A percentile compares a stretch with the other conserved stretches of the same genome.
These are phyloP conservation scores for Apis mellifera DNA, from an alignment of 1,140 invertebrate species.

Conservation along the genomic window DNA sequence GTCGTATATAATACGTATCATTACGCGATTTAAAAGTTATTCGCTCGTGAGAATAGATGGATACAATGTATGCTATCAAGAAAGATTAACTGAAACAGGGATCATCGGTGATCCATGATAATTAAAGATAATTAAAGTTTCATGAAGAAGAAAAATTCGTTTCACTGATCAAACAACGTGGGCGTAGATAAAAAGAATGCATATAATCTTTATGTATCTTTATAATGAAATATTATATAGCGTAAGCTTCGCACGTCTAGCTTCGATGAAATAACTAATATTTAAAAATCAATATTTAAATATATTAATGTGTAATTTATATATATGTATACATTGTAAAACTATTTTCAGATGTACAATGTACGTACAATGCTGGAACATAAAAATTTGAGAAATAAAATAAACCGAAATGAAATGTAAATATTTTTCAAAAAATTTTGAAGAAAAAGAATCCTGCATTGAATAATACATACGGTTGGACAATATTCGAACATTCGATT, in stretches of 20 bases:
- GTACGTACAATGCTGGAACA: no score
- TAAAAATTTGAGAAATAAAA: not conserved
- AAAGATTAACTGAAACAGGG: not conserved
- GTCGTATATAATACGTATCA: no score
- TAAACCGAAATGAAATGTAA: not conserved
- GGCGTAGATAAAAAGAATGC: not conserved
- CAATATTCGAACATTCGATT: not conserved
- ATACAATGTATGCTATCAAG: not conserved
- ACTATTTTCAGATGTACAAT: no score
- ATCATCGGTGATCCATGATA: constrained; percentile 1
- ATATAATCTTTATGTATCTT: not conserved
- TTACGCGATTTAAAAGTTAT: not conserved
- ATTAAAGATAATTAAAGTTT: not conserved
- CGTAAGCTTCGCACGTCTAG: not conserved
- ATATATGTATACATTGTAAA: no score
- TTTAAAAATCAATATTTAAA: no score
- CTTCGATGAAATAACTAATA: no score
- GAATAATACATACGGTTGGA: no score
- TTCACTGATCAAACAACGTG: not conserved
- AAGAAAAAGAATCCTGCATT: not conserved
- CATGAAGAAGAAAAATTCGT: no score
- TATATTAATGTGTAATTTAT: no score
- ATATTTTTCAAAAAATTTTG: no score
- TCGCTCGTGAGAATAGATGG: not conserved
- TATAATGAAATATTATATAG: not conserved